Conservation (phyloP, 2,113 vertebrate species). For the Dipodomys merriami region DNA sequence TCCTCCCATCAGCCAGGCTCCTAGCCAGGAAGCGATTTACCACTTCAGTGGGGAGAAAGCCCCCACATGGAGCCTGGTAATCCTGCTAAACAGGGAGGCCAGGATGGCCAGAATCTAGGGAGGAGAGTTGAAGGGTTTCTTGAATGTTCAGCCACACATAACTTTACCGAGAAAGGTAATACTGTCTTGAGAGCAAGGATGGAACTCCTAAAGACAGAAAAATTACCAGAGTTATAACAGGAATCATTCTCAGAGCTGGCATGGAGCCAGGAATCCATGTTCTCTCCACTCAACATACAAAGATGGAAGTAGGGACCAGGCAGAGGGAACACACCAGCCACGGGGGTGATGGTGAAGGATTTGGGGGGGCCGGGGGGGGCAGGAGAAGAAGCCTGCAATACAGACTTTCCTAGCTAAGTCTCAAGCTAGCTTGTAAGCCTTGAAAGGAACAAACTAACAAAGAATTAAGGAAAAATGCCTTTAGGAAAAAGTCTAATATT, state of each 20-base stretch:
- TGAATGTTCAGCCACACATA: background rate
- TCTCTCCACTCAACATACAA: background rate
- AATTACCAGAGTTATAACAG: background rate
- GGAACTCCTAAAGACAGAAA: background rate
- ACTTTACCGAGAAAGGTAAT: background rate
- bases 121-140: background rate
- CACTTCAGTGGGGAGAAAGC: background rate
- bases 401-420: background rate
- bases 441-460: background rate
- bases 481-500: background rate
- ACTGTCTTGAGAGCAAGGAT: background rate
- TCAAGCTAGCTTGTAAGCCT: background rate
- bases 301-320: background rate
- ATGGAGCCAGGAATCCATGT: constrained; percentile 2
- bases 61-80: background rate
- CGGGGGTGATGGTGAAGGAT: too few species aligned
- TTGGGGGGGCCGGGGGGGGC: too few species aligned
- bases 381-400: background rate
- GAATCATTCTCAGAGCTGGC: background rate
- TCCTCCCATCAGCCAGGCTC: background rate
- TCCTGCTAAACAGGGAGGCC: background rate
- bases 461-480: background rate
- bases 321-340: background rate
- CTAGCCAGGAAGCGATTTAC: constrained; percentile 16
- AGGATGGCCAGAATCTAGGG: background rate